Conservation (phyloP, 2,888 invertebrate species). For the Oegoconia quadripuncta region DNA sequence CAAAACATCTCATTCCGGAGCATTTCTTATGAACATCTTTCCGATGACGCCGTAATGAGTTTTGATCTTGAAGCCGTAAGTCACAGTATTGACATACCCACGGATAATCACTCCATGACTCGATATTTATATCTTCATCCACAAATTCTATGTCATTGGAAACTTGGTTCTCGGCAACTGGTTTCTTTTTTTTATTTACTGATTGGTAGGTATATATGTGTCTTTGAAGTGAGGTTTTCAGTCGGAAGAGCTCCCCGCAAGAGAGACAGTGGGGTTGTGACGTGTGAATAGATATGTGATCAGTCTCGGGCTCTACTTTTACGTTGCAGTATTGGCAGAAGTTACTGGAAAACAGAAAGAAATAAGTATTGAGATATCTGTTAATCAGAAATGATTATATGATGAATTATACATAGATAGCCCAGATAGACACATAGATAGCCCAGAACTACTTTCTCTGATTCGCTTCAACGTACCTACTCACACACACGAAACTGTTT, state of each 20-base stretch:
- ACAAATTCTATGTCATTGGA: background rate
- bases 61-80: background rate
- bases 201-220: background rate
- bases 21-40: background rate
- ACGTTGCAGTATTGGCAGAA: background rate
- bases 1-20: background rate
- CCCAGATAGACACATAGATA: too few relatives aligned
- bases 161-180: background rate
- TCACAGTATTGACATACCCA: slow-evolving; percentile 2
- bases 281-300: background rate
- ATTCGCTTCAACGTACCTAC: too few relatives aligned
- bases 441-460: too few relatives aligned
- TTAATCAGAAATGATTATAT: too few relatives aligned
- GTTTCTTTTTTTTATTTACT: background rate
- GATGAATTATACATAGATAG: too few relatives aligned
- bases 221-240: background rate
- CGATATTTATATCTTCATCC: background rate
- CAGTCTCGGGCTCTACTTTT: background rate
- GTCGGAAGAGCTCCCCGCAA: background rate
- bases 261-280: background rate
- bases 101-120: slow-evolving; percentile 1
- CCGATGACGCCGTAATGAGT: background rate
- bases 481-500: too few relatives aligned
- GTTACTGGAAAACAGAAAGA: background rate
- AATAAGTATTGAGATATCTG: too few relatives aligned